Percentiles rank a stretch among this genome's conserved stretches.
Evolutionary conservation across 2,797 vertebrate genomes (phyloP).

Genomic region (Falco concolor): DNA sequence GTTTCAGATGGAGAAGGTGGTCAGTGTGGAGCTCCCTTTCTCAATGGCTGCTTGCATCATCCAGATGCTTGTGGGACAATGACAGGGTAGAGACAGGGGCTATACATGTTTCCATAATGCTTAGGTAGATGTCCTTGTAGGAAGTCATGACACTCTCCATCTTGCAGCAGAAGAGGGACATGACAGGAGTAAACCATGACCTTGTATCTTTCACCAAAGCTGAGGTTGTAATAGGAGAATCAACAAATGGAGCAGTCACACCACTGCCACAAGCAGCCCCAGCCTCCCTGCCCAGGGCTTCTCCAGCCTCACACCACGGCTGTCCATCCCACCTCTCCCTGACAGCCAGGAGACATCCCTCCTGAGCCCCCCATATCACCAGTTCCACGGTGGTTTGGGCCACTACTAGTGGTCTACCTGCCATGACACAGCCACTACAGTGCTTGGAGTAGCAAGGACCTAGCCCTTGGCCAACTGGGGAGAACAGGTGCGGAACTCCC

Average conservation of each 20-base stretch:
- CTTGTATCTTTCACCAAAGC: not conserved
- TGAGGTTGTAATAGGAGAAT: not conserved
- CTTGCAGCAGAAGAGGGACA: not conserved
- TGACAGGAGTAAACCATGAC: not conserved
- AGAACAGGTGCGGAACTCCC: not conserved
- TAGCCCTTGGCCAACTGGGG: too few species aligned
- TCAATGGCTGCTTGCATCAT: not conserved
- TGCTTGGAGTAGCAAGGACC: not conserved
- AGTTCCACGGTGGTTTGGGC: not conserved
- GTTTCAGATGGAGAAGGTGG: not conserved
- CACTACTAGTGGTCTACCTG: too few species aligned
- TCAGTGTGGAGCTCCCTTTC: not conserved
- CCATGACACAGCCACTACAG: too few species aligned
- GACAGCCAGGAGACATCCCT: not conserved
- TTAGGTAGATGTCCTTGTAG: not conserved
- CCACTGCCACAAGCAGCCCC: rapidly evolving
- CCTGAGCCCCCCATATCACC: not conserved
- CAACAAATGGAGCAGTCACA: not conserved
- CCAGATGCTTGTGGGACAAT: not conserved
- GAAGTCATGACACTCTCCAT: not conserved
- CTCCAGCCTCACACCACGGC: not conserved
- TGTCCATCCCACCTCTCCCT: not conserved
- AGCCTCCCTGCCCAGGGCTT: not conserved
- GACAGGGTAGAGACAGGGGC: not conserved
- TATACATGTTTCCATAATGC: not conserved